A percentile compares a stretch with the other conserved stretches of the same genome.
phyloP scores from a whole-genome alignment of 2,113 vertebrate genomes.

The Antennarius striatus region DNA sequence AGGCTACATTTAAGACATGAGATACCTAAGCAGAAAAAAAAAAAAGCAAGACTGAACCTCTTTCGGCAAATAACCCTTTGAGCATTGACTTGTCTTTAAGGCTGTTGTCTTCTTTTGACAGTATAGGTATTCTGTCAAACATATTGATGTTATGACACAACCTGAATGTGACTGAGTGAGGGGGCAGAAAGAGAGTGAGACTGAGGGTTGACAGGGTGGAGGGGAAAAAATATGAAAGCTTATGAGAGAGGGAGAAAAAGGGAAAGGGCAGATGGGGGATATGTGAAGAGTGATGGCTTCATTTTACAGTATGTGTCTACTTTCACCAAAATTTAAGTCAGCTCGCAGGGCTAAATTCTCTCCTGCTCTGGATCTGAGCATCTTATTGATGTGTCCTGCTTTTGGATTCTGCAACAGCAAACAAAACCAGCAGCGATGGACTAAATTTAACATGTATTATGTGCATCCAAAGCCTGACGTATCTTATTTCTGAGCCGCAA shows the following conservation, averaged over 20 bases:
- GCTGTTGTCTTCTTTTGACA: constrained; percentile 10
- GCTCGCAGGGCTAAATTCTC: constrained; percentile 28
- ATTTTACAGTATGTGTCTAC: constrained; percentile 50
- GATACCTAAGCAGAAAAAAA: constrained; percentile 82
- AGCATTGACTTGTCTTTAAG: constrained; percentile 21
- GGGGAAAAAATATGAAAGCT: neutral
- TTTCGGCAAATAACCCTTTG: constrained; percentile 27
- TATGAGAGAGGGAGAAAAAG: neutral
- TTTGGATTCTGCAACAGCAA: no score
- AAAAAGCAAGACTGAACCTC: neutral
- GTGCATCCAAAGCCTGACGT: no score
- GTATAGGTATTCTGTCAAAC: constrained; percentile 33
- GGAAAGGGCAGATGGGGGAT: neutral
- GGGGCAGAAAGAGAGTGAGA: constrained; percentile 14
- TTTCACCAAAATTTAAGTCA: constrained; percentile 46
- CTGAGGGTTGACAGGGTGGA: constrained; percentile 9
- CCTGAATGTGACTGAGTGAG: constrained; percentile 39
- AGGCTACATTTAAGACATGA: constrained; percentile 92
- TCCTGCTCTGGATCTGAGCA: constrained; percentile 19
- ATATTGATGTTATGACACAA: constrained; percentile 47
- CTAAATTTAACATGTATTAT: no score
- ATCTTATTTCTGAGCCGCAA: neutral
- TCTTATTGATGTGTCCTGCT: constrained; percentile 14
- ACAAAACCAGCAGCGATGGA: no score
- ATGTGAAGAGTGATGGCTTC: constrained; percentile 55